Evolutionary conservation across 2,113 vertebrate species (phyloP).

Genomic region (Scophthalmus maximus): DNA sequence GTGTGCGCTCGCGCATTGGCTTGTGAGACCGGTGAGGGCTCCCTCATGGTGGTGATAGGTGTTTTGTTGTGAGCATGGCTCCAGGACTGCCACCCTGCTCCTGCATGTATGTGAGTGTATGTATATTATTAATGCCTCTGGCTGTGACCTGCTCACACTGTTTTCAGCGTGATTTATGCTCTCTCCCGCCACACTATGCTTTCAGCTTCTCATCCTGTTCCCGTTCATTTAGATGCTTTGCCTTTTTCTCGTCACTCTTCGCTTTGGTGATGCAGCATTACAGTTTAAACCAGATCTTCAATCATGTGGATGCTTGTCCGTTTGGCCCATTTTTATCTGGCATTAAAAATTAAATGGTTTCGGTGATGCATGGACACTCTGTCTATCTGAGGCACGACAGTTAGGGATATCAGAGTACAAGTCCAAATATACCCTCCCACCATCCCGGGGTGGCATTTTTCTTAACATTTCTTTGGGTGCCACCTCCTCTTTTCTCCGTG

Average conservation of each 20-base stretch:
- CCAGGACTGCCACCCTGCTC: conserved; percentile 62
- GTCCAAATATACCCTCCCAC: conserved; percentile 55
- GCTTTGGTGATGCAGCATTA: conserved; percentile 35
- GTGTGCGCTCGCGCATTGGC: conserved; percentile 4
- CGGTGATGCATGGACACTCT: conserved; percentile 49
- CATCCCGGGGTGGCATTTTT: conserved; percentile 20
- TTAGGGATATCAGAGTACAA: conserved; percentile 31
- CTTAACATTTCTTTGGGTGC: conserved; percentile 7
- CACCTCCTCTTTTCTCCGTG: conserved; percentile 20
- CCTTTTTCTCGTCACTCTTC: conserved; percentile 38
- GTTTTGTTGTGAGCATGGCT: conserved; percentile 63
- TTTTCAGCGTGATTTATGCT: conserved; percentile 79
- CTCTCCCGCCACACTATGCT: conserved; percentile 51
- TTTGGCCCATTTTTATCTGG: conserved; percentile 60
- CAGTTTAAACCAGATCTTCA: conserved; percentile 46
- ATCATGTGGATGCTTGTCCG: conserved; percentile 35
- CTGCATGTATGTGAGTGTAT: conserved; percentile 17
- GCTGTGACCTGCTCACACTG: conserved; percentile 76
- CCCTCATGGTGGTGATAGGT: conserved; percentile 53
- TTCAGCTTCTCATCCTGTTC: conserved; percentile 52
- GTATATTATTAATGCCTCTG: conserved; percentile 78
- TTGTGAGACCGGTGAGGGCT: conserved; percentile 54
- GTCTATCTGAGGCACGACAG: conserved; percentile 40
- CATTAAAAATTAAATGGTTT: conserved; percentile 61
- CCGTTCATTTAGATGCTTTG: conserved; percentile 57